phyloP scores from a whole-genome alignment of 2,888 invertebrate species.

The Drosophila mettleri region DNA sequence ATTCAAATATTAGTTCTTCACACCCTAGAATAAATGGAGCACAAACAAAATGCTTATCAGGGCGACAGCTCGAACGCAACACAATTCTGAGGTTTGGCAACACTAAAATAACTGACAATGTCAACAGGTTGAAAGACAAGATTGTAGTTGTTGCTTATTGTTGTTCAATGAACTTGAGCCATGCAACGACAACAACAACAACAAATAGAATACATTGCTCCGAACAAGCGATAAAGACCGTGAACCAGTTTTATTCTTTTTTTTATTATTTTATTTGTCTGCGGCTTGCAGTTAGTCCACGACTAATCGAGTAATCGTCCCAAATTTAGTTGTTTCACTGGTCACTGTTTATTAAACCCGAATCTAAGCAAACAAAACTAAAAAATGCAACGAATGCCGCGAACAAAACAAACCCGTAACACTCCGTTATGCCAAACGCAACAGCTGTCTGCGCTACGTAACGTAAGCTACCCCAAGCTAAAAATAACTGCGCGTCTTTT shows the following conservation, averaged over 20 bases:
- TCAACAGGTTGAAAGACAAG: constrained; percentile 65
- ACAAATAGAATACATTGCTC: constrained; percentile 23
- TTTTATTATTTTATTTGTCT: not conserved
- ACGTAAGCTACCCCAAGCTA: constrained; percentile 72
- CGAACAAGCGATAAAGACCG: constrained; percentile 36
- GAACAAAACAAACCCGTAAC: constrained; percentile 66
- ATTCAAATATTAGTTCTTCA: constrained; percentile 65
- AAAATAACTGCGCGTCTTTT: constrained; percentile 79
- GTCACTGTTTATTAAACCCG: constrained; percentile 6
- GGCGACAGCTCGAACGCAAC: constrained; percentile 34
- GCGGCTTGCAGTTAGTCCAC: constrained; percentile 4
- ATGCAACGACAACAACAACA: constrained; percentile 31
- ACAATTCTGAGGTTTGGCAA: constrained; percentile 17
- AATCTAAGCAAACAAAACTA: constrained; percentile 13
- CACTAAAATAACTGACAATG: constrained; percentile 48
- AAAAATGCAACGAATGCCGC: constrained; percentile 50
- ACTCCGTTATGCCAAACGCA: constrained; percentile 42
- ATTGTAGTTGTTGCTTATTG: constrained; percentile 23
- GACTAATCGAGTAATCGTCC: constrained; percentile 29
- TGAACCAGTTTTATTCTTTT: constrained; percentile 55
- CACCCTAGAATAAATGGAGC: constrained; percentile 39
- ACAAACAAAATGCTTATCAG: constrained; percentile 40
- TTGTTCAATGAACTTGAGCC: constrained; percentile 68
- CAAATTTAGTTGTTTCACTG: constrained; percentile 2
- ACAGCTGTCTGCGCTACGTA: constrained; percentile 37